These are phyloP conservation scores for Oryctolagus cuniculus DNA, from an alignment of 2,113 vertebrate genomes.

Conservation along the genomic window DNA sequence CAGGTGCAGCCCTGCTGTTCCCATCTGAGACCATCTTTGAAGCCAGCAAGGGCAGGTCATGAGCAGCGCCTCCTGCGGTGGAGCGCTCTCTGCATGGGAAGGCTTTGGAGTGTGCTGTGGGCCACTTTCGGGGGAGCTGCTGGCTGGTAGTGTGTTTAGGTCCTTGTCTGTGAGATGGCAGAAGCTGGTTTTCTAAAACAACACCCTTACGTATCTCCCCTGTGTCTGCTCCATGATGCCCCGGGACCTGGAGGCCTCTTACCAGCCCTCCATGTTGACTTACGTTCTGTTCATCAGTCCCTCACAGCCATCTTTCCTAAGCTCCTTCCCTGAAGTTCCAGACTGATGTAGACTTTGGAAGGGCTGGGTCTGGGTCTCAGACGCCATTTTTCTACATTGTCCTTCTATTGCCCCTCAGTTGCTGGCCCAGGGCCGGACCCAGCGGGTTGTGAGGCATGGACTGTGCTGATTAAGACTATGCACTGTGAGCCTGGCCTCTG, in stretches of 20 bases:
- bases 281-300: not conserved
- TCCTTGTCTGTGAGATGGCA: not conserved
- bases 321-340: not conserved
- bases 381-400: not conserved
- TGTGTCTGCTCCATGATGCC: not conserved
- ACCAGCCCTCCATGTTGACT: not conserved
- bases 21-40: not conserved
- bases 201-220: not conserved
- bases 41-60: not conserved
- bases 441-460: not conserved
- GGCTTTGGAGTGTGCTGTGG: fast-evolving
- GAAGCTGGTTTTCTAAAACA: not conserved
- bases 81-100: fast-evolving
- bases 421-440: not conserved
- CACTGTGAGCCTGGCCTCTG: not conserved
- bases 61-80: not conserved
- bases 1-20: too few species aligned
- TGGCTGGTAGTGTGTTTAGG: too few species aligned
- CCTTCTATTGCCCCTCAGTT: not conserved
- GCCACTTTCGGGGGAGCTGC: not conserved
- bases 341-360: not conserved
- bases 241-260: not conserved
- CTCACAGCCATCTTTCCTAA: not conserved
- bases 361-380: not conserved
- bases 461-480: not conserved